Conservation (phyloP, 2,797 vertebrate genomes). For the Geotrypetes seraphini region DNA sequence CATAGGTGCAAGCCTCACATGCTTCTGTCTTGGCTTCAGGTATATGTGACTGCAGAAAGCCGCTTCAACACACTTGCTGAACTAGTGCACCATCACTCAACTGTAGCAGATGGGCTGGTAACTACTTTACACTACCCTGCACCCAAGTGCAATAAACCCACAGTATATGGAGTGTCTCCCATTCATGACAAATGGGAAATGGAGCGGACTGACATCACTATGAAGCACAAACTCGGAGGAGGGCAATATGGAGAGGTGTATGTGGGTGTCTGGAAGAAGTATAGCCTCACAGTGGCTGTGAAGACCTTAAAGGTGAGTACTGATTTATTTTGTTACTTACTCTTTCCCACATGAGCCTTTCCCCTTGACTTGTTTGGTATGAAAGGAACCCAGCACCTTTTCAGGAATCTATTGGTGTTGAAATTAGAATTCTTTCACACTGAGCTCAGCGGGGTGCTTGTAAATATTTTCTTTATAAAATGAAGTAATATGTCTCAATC, state of each 20-base stretch:
- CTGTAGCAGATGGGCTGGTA: constrained; percentile 91
- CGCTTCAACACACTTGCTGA: constrained; percentile 92
- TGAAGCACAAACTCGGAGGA: constrained; percentile 98
- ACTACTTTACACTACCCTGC: constrained; percentile 96
- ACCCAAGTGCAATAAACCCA: constrained; percentile 98
- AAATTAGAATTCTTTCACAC: too few species aligned
- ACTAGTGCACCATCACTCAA: constrained; percentile 96
- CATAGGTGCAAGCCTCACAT: neutral
- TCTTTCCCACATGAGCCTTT: too few species aligned
- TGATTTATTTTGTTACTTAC: too few species aligned
- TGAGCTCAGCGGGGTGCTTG: too few species aligned
- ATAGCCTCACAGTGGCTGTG: constrained; percentile 92
- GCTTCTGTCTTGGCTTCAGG: constrained; percentile 62
- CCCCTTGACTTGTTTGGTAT: too few species aligned
- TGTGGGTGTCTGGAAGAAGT: constrained; percentile 95
- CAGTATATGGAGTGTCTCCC: constrained; percentile 94
- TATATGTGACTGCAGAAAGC: constrained; percentile 94
- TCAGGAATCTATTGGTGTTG: too few species aligned
- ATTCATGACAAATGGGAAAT: constrained; percentile 99
- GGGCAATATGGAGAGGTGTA: constrained; percentile 98
- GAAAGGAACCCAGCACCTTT: too few species aligned
- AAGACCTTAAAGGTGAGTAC: constrained; percentile 87
- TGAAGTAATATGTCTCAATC: too few species aligned
- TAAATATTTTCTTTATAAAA: too few species aligned
- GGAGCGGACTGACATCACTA: constrained; percentile 97